phyloP scores from a whole-genome alignment of 2,888 invertebrate species.

The Lampropteryx suffumata region DNA sequence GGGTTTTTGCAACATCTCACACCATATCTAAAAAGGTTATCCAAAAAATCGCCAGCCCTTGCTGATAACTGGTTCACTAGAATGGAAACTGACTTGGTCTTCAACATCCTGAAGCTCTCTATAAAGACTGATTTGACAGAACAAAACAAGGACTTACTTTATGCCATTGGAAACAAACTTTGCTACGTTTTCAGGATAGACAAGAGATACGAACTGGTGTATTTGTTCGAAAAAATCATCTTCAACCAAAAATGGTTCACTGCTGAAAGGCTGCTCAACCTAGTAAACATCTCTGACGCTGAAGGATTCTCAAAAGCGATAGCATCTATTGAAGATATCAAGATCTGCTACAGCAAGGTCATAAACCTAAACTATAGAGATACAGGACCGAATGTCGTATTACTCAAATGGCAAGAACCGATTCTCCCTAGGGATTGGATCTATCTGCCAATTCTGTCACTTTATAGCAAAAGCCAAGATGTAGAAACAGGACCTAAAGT shows the following conservation, averaged over 20 bases:
- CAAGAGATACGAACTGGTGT: slow-evolving; percentile 81
- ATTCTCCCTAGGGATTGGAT: slow-evolving; percentile 92
- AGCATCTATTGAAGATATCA: slow-evolving; percentile 63
- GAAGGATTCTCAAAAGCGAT: slow-evolving; percentile 67
- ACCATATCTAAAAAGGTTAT: slow-evolving; percentile 70
- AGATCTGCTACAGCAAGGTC: slow-evolving; percentile 67
- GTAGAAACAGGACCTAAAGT: slow-evolving; percentile 43
- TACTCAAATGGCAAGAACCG: slow-evolving; percentile 82
- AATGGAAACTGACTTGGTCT: slow-evolving; percentile 83
- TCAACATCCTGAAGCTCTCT: slow-evolving; percentile 74
- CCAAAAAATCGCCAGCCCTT: slow-evolving; percentile 60
- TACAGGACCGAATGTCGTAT: slow-evolving; percentile 62
- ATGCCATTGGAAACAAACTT: slow-evolving; percentile 83
- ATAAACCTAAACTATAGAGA: slow-evolving; percentile 59
- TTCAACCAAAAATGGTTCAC: slow-evolving; percentile 85
- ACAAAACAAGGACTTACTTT: slow-evolving; percentile 75
- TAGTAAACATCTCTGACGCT: slow-evolving; percentile 75
- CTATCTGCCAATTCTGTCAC: slow-evolving; percentile 86
- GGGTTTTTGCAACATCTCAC: slow-evolving; percentile 61
- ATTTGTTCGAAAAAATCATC: slow-evolving; percentile 82
- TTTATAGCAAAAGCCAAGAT: slow-evolving; percentile 81
- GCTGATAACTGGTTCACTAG: slow-evolving; percentile 85
- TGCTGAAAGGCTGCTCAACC: slow-evolving; percentile 78
- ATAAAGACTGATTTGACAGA: slow-evolving; percentile 60
- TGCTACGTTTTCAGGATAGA: slow-evolving; percentile 83